These are phyloP conservation scores for Papilio helenus DNA, from an alignment of 1,140 invertebrate genomes.

Conservation along the genomic window DNA sequence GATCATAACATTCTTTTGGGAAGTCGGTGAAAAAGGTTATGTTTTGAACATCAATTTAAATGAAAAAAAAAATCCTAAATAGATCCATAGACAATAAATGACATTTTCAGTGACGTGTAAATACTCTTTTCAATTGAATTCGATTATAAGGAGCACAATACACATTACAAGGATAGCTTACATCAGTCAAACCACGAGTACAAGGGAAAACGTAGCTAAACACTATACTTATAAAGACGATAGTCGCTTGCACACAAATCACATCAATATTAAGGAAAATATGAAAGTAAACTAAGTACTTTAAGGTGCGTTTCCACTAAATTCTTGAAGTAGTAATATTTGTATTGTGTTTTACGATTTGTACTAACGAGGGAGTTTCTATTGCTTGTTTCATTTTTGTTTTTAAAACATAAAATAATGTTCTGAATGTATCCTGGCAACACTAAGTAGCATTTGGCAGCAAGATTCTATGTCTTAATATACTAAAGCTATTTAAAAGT, in stretches of 20 bases:
- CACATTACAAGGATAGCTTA: neutral
- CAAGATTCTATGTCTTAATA: neutral
- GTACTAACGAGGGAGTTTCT: too few relatives aligned
- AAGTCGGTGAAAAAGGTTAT: too few relatives aligned
- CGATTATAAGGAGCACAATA: neutral
- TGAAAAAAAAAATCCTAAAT: too few relatives aligned
- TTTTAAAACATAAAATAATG: neutral
- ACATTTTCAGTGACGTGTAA: too few relatives aligned
- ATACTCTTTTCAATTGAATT: too few relatives aligned
- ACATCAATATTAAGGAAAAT: slow-evolving; percentile 15
- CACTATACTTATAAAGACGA: neutral
- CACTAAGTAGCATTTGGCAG: neutral
- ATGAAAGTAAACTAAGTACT: neutral
- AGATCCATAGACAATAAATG: too few relatives aligned
- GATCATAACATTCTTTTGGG: too few relatives aligned
- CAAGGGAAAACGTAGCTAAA: slow-evolving; percentile 16
- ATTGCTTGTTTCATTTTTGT: neutral
- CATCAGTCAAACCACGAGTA: slow-evolving; percentile 1
- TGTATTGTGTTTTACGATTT: neutral
- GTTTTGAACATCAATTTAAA: too few relatives aligned
- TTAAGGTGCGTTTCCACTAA: slow-evolving; percentile 7
- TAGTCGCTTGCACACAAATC: neutral
- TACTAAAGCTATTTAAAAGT: neutral
- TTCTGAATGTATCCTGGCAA: neutral
- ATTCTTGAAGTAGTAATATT: neutral